These are phyloP conservation scores for Gallinago media DNA, from an alignment of 2,113 vertebrate genomes.

Conservation along the genomic window DNA sequence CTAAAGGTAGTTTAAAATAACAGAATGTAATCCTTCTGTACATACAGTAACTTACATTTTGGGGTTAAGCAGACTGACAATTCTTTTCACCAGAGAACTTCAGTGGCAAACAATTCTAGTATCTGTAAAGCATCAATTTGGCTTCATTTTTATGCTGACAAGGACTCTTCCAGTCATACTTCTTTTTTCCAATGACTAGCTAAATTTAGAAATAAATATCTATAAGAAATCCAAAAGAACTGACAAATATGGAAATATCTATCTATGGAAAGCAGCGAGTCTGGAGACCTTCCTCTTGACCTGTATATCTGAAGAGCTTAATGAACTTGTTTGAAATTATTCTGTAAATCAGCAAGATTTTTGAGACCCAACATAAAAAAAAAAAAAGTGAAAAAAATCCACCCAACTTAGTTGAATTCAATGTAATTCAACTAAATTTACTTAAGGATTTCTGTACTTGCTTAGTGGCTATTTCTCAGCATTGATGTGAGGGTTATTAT, in stretches of 20 bases:
- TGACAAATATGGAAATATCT: not conserved
- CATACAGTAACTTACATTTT: not conserved
- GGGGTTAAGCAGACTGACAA: not conserved
- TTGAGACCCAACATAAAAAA: not conserved
- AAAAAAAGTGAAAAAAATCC: not conserved
- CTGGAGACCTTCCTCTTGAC: not conserved
- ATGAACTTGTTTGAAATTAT: not conserved
- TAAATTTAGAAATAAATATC: not conserved
- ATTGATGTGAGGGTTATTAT: not conserved
- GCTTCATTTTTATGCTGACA: not conserved
- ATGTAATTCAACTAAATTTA: not conserved
- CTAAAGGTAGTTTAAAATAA: not conserved
- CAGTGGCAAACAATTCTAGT: not conserved
- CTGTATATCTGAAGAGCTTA: not conserved
- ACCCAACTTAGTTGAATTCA: not conserved
- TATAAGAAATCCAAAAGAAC: not conserved
- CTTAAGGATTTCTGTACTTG: not conserved
- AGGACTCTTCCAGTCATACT: not conserved
- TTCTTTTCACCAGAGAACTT: not conserved
- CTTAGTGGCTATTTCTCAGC: not conserved
- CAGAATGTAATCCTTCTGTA: not conserved
- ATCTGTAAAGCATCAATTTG: not conserved
- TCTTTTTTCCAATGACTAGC: not conserved
- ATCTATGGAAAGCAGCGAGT: not conserved
- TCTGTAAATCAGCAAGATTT: not conserved